phyloP scores from a whole-genome alignment of 92 coral and sea anemone species.

The Palythoa grandis region DNA sequence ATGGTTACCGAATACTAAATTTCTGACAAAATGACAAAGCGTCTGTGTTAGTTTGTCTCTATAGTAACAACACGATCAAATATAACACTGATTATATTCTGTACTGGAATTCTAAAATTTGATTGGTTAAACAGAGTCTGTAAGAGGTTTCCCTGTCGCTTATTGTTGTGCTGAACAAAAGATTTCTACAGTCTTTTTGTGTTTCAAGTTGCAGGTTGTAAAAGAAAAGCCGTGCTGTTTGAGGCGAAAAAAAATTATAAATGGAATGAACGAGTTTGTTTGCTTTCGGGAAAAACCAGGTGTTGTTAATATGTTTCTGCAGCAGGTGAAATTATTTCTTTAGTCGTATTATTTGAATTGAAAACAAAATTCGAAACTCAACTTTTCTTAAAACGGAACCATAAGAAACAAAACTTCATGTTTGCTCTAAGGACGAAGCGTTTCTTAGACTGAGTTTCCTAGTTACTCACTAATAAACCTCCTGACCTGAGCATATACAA shows the following conservation, averaged over 20 bases:
- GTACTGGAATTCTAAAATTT: not conserved
- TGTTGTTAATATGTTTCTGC: not conserved
- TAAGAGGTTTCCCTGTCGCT: slow-evolving; percentile 29
- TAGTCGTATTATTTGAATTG: too few species aligned
- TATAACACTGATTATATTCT: slow-evolving; percentile 17
- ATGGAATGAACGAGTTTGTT: not conserved
- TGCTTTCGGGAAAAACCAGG: not conserved
- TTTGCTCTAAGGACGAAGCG: not conserved
- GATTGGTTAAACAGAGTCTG: slow-evolving; percentile 24
- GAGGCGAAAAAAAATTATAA: not conserved
- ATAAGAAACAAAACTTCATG: too few species aligned
- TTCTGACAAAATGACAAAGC: slow-evolving; percentile 1
- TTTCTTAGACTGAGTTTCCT: not conserved
- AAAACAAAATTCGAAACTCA: too few species aligned
- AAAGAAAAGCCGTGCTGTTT: not conserved
- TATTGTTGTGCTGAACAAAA: slow-evolving; percentile 20
- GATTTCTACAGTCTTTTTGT: not conserved
- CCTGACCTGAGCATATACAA: too few species aligned
- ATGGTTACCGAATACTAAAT: not conserved
- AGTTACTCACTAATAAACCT: not conserved
- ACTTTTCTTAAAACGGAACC: too few species aligned
- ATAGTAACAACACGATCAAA: slow-evolving; percentile 30
- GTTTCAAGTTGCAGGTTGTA: not conserved
- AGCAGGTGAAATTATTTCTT: not conserved
- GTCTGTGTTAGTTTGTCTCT: slow-evolving; percentile 35